A percentile compares a stretch with the other conserved stretches of the same genome.
Evolutionary conservation across 2,797 vertebrate genomes (phyloP).

Genomic region (Fistularia tabacaria): DNA sequence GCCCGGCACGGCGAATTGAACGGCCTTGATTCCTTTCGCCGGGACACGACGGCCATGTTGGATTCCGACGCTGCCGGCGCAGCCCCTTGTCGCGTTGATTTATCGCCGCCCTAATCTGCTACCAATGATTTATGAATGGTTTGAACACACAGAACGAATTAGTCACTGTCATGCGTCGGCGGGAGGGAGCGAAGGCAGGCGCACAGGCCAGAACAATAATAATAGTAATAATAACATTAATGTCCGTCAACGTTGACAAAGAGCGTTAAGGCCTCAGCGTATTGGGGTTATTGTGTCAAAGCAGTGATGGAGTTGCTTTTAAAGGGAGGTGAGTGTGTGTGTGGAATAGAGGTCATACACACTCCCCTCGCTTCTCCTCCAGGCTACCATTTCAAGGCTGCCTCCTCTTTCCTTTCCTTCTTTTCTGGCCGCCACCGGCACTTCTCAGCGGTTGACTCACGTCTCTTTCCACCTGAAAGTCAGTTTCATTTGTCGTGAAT

Average conservation of each 20-base stretch:
- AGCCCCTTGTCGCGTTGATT: slow-evolving; percentile 25
- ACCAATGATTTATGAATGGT: slow-evolving; percentile 41
- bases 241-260: slow-evolving; percentile 42
- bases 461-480: slow-evolving; percentile 44
- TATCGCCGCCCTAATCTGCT: slow-evolving; percentile 28
- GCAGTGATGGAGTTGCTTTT: slow-evolving; percentile 34
- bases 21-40: too few species aligned
- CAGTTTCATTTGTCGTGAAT: slow-evolving; percentile 61
- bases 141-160: slow-evolving; percentile 23
- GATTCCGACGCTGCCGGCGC: too few species aligned
- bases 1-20: too few species aligned
- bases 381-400: neutral
- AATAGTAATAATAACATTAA: slow-evolving; percentile 11
- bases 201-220: slow-evolving; percentile 1
- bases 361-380: neutral
- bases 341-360: slow-evolving; percentile 7
- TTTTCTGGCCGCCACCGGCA: slow-evolving; percentile 22
- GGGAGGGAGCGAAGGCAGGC: too few species aligned
- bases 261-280: slow-evolving; percentile 12
- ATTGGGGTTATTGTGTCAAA: slow-evolving; percentile 31
- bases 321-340: slow-evolving; percentile 25
- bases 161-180: slow-evolving; percentile 19
- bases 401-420: slow-evolving; percentile 22
- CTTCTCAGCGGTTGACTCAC: slow-evolving; percentile 26
- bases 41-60: too few species aligned